Evolutionary conservation across 1,140 invertebrate species (phyloP), one percentile per base, ranked within the genome.

Genomic region (Neomicropteryx cornuta): DNA sequence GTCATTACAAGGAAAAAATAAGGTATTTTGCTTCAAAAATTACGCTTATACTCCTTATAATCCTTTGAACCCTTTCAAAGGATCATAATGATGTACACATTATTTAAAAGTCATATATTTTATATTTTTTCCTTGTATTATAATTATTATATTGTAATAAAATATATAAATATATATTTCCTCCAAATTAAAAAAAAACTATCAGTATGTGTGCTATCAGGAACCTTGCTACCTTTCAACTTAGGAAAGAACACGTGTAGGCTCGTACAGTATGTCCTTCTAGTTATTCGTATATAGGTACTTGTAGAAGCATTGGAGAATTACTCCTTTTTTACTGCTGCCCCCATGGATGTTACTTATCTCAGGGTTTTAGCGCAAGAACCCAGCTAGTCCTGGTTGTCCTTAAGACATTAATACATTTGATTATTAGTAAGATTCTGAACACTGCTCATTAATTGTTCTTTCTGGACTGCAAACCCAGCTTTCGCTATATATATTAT

Each of bases 211-310:
- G n/a, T n/a, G n/a, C n/a, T n/a, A n/a, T n/a, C 50, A 36, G 47
- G 36, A 11, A 54, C 53, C 17, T 47, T 47, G 17, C 36, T 44
- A 11, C 41, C 44, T 38, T 54, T 54, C 14, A 50, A 46, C 31
- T 45, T 39, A 16, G 53, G 39, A 33, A 44, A 47, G 46, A 50
- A 43, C 38, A 33, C 29, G 24, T 29, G 5, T n/a, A 4, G 42
- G 31, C 22, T 31, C 31, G 23, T 27, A 8, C 8, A 27, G 23
- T 8, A 27, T 27, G 23, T 27, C 23, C 23, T 27, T 13, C 8
- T 27, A 27, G 13, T 27, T 27, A 27, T 27, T 27, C 23, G 23
- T 13, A 8, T 27, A 8, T 8, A 27, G 23, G 23, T 27, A 27
- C 8, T 13, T 27, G 23, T 27, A 27, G 23, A 27, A 27, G 8